Evolutionary conservation across 2,797 vertebrate genomes (phyloP), one percentile per base, ranked within the genome.

Genomic region (Myripristis jacobus): DNA sequence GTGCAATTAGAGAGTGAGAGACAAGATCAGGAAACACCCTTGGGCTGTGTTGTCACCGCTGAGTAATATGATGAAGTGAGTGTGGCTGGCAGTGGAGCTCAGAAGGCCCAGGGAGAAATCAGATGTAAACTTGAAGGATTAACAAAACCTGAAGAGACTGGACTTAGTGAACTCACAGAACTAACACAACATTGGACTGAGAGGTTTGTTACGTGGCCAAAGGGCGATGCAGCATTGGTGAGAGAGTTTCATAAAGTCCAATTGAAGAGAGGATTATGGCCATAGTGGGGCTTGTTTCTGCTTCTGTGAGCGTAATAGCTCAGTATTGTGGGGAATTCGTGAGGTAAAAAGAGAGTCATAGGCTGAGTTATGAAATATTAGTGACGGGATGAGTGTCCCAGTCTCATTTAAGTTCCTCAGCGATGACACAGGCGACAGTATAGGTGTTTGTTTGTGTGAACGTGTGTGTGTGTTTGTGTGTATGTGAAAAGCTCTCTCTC

Each of bases 21-120:
- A 87, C 70, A 80, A 83, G 75, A 82, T 87, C 66, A 84, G 81
- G 82, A 87, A 89, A 91, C 80, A 80, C 83, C 86, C 85, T 79
- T 64, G 78, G 66, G 57, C 75, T 4, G 15, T 68, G 74, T 67
- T 88, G 82, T 91, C 84, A 83, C 79, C 80, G 77, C 75, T 67
- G 58, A 63, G 75, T 75, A 79, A 83, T 25, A 29, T 74, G 77
- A 87, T 79, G 72, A 75, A 89, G 84, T 83, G 87, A 87, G 83
- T 77, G 75, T 80, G 79, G 75, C 87, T 90, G 87, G 84, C 86
- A 81, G 73, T 64, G 47, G 31, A 65, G 81, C 74, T 78, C 31
- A 27, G 24, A 75, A 73, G 70, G 75, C 64, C 73, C 11, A 34
- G n/a, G 52, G 81, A 88, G 79, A 73, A 75, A 82, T 89, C 69